Base-by-base conservation (phyloP, 2,113 vertebrate genomes). In the Gobio gobio region DNA sequence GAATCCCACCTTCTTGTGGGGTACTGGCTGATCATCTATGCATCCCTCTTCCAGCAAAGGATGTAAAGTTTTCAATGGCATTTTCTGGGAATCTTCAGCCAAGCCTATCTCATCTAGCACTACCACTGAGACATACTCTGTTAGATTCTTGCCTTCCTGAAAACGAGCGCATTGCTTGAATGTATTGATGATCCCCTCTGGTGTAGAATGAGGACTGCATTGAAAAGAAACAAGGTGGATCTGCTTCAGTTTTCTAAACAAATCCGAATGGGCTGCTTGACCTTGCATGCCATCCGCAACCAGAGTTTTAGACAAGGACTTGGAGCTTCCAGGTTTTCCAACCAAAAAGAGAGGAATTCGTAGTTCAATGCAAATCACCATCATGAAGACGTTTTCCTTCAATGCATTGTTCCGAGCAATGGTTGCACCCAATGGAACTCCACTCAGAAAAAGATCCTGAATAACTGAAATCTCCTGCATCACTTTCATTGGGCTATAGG, bases 351-450 rank as follows among this genome's bases (percentile, higher is more conserved):
- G 96, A 3, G 98, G 98, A 84, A 99, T 98, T 91, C 94, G 96
- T 43, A 99, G 91, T 88, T 99, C 98, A 59, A 97, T 98, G 88
- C 98, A 99, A 83, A 99, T 88, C 1, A 97, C 96, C 98, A 99
- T 99, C 97, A 99, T 99, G 90, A 99, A 99, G 82, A 99, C 94
- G 0, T 99, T 99, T 89, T 99, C 98, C 89, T 97, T 98, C 85
- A 99, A 91, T 6, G 98, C 98, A 89, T 91, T 82, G 91, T 99
- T 99, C 90, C 87, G 96, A 74, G 98, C 98, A 77, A 99, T 97
- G 16, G 96, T 98, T 20, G 95, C 92, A 45, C 94, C 94, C 87
- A 98, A 91, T 0, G 94, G 93, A 3, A 96, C 94, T 0, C 95
- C 95, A 26, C 85, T 94, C 72, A 99, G 91, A 40, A 99, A 96